Conservation (phyloP, 1,140 invertebrate genomes). For the Drosophila asahinai region DNA sequence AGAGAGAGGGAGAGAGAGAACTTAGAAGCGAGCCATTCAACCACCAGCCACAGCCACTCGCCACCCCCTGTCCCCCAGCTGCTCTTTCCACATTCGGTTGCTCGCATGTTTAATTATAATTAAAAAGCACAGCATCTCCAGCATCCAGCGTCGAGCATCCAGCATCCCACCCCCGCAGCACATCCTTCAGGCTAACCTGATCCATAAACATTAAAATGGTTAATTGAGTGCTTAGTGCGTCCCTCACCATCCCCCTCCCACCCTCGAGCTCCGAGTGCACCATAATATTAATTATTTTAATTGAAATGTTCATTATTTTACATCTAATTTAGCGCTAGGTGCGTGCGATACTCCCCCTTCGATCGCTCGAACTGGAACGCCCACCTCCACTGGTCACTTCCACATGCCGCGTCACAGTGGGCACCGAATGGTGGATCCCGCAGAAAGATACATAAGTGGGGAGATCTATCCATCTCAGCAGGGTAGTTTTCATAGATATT, state of each 20-base stretch:
- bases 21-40: conserved; percentile 36
- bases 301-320: conserved; percentile 85
- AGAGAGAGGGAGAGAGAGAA: conserved; percentile 34
- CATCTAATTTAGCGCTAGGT: conserved; percentile 77
- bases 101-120: conserved; percentile 85
- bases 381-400: conserved; percentile 19
- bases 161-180: conserved; percentile 16
- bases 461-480: background rate
- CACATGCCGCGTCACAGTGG: conserved; percentile 20
- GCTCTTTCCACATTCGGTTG: conserved; percentile 22
- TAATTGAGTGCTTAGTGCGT: conserved; percentile 84
- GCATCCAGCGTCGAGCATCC: background rate
- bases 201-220: conserved; percentile 82
- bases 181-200: conserved; percentile 50
- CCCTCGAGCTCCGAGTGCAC: conserved; percentile 31
- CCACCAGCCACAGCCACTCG: conserved; percentile 37
- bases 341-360: conserved; percentile 40
- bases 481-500: background rate
- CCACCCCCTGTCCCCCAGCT: conserved; percentile 27
- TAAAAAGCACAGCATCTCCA: conserved; percentile 75
- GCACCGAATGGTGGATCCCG: background rate
- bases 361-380: background rate
- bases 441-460: too few relatives aligned
- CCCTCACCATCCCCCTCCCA: conserved; percentile 34
- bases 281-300: conserved; percentile 85